Base-by-base conservation (phyloP, 2,113 vertebrate species). In the Cryptoleucopteryx plumbea region DNA sequence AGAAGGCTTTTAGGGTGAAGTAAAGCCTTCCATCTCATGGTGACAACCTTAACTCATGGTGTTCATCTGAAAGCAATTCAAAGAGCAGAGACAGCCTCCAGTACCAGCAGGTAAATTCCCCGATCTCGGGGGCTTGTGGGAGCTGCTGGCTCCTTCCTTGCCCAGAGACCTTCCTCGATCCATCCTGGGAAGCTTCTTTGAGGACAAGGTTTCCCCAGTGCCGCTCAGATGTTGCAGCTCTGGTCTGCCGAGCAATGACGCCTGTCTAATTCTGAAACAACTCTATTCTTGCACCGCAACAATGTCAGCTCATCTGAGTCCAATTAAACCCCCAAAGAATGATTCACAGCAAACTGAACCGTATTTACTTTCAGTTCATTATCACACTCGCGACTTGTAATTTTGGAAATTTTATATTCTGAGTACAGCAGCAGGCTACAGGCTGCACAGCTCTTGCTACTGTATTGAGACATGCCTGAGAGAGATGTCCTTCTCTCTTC, bases 311-410 rank as follows among this genome's bases (percentile, higher is more conserved):
- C 96, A 77, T 82, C 88, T 18, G 73, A 92, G 94, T n/a, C 67
- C 72, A 93, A 87, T 87, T 86, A 96, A 92, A 96, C 22, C 42
- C 67, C 85, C 77, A 74, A 88, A 80, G 70, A 90, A 78, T 31
- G 59, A 86, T 58, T 93, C 93, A 95, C 8, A 86, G 82, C 59
- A 36, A 89, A 96, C 42, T 82, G 74, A 95, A 93, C 81, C 25
- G 0, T 88, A 61, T 96, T 98, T 98, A 96, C 97, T 97, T 98
- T 97, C 93, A 81, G 95, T 93, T 98, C 96, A 88, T 95, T 95
- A 95, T 94, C 96, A 95, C 93, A 94, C 93, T 96, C 36, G 16
- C 65, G 53, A 92, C 89, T 72, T 84, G 82, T 32, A 95, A 97
- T 98, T 97, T 96, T 82, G 96, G 93, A 93, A 96, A 98, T 93